phyloP scores from a whole-genome alignment of 2,113 vertebrate species.

The Halcyon malimbica region DNA sequence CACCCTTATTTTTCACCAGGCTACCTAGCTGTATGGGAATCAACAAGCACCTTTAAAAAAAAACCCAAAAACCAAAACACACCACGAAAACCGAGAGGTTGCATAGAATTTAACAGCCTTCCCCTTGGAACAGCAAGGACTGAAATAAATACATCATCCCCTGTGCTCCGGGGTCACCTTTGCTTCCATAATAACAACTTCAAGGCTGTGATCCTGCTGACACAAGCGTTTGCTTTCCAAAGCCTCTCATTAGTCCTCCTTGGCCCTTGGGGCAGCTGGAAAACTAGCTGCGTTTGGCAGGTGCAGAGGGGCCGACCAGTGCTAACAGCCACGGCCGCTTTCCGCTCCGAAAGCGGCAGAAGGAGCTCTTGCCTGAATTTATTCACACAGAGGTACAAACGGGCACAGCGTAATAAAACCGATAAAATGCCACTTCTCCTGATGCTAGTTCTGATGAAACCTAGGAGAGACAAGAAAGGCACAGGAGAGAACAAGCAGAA shows the following conservation, averaged over 20 bases:
- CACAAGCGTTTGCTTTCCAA: background rate
- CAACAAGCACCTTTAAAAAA: background rate
- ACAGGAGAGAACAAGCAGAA: background rate
- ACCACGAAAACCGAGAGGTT: background rate
- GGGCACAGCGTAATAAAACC: background rate
- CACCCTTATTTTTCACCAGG: background rate
- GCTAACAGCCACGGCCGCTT: background rate
- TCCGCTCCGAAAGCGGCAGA: background rate
- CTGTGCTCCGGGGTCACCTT: background rate
- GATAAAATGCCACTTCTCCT: background rate
- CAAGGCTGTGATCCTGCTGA: background rate
- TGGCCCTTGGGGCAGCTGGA: background rate
- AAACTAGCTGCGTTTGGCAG: background rate
- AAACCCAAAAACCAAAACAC: too few species aligned
- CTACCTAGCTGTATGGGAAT: background rate
- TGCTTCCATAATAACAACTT: background rate
- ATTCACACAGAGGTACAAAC: background rate
- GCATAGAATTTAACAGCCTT: background rate
- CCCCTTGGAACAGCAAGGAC: background rate
- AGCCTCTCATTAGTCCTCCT: background rate
- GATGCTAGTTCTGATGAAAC: background rate
- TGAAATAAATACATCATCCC: background rate
- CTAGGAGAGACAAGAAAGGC: background rate
- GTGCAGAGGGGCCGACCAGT: background rate
- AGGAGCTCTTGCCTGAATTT: background rate